These are phyloP conservation scores for Gymnopithys bicolor DNA, from an alignment of 2,797 vertebrate species.

Conservation along the genomic window DNA sequence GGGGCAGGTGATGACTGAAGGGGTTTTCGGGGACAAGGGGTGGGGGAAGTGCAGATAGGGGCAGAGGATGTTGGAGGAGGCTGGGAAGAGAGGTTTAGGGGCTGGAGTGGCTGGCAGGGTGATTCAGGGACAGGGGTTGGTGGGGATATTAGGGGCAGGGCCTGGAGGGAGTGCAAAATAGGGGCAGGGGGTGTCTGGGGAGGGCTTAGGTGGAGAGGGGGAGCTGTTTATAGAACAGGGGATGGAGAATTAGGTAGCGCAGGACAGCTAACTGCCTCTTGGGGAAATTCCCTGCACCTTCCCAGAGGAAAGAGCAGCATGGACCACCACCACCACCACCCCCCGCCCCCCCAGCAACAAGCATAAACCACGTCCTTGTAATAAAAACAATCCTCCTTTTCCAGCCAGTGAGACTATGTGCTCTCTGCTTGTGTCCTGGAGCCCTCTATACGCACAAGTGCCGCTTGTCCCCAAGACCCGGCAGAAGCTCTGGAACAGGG, in stretches of 20 bases:
- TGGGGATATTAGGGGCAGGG: accelerated
- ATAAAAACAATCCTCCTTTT: neutral
- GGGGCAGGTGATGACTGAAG: neutral
- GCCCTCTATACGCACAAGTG: no score
- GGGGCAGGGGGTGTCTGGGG: no score
- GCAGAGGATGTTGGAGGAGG: neutral
- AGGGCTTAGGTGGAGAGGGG: neutral
- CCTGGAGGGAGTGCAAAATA: neutral
- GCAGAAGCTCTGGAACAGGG: neutral
- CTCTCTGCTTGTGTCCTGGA: accelerated
- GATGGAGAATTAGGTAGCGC: neutral
- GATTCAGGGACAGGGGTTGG: neutral
- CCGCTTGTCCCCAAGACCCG: neutral
- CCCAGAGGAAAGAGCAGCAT: neutral
- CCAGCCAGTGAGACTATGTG: neutral
- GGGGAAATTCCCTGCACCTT: neutral
- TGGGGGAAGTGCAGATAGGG: no score
- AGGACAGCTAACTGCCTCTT: neutral
- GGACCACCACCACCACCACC: no score
- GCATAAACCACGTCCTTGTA: neutral
- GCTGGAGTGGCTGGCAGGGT: neutral
- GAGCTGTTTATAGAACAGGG: neutral
- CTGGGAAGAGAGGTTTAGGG: neutral
- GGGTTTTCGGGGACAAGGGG: neutral
- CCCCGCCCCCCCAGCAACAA: neutral